Percentiles rank a stretch among this genome's conserved stretches.
Conservation (phyloP, 2,888 invertebrate species). For the Protonemura montana region DNA sequence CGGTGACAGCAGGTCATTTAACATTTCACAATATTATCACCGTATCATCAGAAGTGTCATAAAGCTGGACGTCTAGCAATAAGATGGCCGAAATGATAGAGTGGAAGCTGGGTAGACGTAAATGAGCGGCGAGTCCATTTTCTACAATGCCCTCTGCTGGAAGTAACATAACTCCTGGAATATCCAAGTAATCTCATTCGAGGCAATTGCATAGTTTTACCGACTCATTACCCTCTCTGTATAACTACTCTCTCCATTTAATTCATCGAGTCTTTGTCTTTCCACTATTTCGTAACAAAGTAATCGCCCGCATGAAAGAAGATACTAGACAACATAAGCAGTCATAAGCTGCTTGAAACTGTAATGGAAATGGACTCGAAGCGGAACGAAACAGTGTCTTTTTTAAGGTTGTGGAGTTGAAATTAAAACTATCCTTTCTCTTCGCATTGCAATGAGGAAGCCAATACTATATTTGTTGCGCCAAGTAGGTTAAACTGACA, state of each 20-base stretch:
- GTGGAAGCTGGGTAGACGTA: neutral
- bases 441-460: conserved; percentile 24
- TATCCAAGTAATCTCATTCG: no score
- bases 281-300: no score
- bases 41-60: neutral
- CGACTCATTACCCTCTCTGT: no score
- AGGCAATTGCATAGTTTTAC: no score
- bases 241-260: no score
- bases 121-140: neutral
- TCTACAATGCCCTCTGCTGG: neutral
- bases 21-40: neutral
- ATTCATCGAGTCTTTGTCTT: no score
- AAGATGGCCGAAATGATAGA: neutral
- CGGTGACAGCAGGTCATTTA: neutral
- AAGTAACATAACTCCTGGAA: no score
- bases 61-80: neutral
- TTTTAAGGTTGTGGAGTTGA: neutral
- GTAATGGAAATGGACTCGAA: neutral
- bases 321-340: no score
- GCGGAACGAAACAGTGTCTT: neutral
- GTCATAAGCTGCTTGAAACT: no score
- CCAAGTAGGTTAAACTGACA: conserved; percentile 17
- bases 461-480: conserved; percentile 9
- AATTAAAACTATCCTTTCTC: neutral
- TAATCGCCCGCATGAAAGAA: no score